phyloP scores from a whole-genome alignment of 2,797 vertebrate species.

The Rhinogobio ventralis region DNA sequence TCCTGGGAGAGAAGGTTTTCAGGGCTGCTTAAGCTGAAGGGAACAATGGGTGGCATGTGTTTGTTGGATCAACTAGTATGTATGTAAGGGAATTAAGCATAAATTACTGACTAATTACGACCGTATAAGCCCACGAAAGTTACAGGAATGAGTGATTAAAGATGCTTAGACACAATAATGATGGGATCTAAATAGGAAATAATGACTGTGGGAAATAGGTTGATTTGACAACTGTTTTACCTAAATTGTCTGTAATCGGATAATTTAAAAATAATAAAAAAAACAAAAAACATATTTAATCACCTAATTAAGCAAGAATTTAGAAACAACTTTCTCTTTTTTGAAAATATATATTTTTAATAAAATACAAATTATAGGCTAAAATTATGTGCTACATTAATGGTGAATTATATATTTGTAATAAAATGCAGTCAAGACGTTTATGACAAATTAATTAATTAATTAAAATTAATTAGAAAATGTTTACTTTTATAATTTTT shows the following conservation, averaged over 20 bases:
- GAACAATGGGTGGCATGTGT: conserved; percentile 81
- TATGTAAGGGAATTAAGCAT: conserved; percentile 79
- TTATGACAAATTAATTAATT: neutral
- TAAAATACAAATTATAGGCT: neutral
- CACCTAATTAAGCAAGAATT: conserved; percentile 54
- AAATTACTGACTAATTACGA: conserved; percentile 79
- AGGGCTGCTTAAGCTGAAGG: conserved; percentile 50
- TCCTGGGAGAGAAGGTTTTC: conserved; percentile 49
- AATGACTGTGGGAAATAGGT: conserved; percentile 78
- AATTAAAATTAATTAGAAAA: too few species aligned
- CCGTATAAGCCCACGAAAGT: conserved; percentile 74
- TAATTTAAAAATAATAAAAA: conserved; percentile 22
- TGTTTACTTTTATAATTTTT: too few species aligned
- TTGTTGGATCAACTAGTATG: conserved; percentile 75
- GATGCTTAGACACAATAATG: conserved; percentile 71
- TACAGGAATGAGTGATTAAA: conserved; percentile 78
- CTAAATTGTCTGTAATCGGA: conserved; percentile 55
- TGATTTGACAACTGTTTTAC: conserved; percentile 71
- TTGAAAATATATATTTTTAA: conserved; percentile 54
- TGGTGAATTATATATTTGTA: neutral
- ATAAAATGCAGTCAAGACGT: neutral
- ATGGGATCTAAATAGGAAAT: conserved; percentile 57
- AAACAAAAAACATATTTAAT: conserved; percentile 54
- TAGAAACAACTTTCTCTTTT: conserved; percentile 62
- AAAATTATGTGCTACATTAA: neutral